Conservation (phyloP, 2,797 vertebrate genomes). For the Hafferia zeledoni region DNA sequence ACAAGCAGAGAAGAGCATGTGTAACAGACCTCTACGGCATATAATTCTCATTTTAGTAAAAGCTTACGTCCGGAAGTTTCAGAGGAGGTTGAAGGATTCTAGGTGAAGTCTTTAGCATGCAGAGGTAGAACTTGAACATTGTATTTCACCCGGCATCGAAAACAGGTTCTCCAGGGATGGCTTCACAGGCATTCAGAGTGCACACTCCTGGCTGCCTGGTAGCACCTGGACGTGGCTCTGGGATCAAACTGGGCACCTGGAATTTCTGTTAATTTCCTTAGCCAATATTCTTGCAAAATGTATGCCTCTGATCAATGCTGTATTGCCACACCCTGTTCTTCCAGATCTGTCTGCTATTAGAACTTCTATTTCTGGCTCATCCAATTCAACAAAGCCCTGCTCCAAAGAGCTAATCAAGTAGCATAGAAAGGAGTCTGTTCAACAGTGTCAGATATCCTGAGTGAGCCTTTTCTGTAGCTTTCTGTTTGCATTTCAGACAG, state of each 20-base stretch:
- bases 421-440: background rate
- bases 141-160: background rate
- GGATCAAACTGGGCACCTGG: background rate
- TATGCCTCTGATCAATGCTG: background rate
- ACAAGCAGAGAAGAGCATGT: fast-evolving
- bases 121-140: background rate
- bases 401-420: background rate
- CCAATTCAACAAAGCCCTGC: background rate
- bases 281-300: background rate
- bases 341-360: background rate
- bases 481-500: background rate
- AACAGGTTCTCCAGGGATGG: background rate
- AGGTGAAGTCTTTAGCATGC: background rate
- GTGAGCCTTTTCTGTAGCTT: background rate
- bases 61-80: background rate
- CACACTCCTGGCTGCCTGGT: background rate
- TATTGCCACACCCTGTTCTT: background rate
- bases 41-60: background rate
- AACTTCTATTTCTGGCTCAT: background rate
- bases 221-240: background rate
- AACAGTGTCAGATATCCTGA: background rate
- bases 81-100: background rate
- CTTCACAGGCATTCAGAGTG: background rate
- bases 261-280: background rate
- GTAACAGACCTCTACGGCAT: background rate